Conservation (phyloP, 2,888 invertebrate genomes). For the Lasioglossum marginatum region DNA sequence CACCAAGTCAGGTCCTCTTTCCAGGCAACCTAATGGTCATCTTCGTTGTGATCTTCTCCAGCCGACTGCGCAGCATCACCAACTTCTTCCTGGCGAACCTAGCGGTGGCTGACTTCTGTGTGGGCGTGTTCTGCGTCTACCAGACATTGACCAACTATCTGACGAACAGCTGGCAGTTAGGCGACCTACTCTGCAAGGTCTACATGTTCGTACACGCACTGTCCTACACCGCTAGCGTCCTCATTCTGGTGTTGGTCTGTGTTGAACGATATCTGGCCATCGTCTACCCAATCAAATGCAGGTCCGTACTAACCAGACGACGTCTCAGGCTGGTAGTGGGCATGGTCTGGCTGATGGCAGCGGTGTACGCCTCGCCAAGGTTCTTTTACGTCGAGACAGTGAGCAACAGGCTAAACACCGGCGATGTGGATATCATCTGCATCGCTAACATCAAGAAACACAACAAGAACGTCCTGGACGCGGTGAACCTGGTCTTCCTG, state of each 20-base stretch:
- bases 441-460: slow-evolving; percentile 91
- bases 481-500: slow-evolving; percentile 92
- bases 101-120: slow-evolving; percentile 95
- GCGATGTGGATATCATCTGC: slow-evolving; percentile 89
- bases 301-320: slow-evolving; percentile 92
- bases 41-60: slow-evolving; percentile 92
- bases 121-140: slow-evolving; percentile 96
- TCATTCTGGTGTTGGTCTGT: slow-evolving; percentile 95
- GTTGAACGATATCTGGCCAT: slow-evolving; percentile 95
- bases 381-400: slow-evolving; percentile 93
- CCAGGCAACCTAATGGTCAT: slow-evolving; percentile 95
- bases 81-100: slow-evolving; percentile 97
- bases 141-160: slow-evolving; percentile 94
- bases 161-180: slow-evolving; percentile 92
- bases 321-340: slow-evolving; percentile 91
- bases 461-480: slow-evolving; percentile 91
- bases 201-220: slow-evolving; percentile 95
- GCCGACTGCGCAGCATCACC: slow-evolving; percentile 93
- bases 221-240: slow-evolving; percentile 95
- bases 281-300: slow-evolving; percentile 93
- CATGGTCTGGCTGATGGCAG: slow-evolving; percentile 93
- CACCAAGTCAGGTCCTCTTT: slow-evolving; percentile 35
- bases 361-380: slow-evolving; percentile 93
- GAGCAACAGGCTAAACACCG: slow-evolving; percentile 87
- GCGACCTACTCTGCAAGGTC: slow-evolving; percentile 94